phyloP scores from a whole-genome alignment of 30 jellyfish, hydroid and myxozoan species.

The Cassiopea andromeda region DNA sequence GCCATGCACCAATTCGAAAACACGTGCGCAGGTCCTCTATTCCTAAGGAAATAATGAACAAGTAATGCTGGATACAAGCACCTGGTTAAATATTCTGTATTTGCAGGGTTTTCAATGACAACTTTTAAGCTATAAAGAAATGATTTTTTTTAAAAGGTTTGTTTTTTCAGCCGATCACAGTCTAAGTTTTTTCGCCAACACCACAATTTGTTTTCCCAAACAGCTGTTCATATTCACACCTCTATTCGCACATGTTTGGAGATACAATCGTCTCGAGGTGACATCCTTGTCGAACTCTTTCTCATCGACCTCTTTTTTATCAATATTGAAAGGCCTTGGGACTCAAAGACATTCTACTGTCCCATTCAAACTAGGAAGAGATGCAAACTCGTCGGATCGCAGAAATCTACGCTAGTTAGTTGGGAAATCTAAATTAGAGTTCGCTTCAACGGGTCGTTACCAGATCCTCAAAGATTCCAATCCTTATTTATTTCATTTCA shows the following conservation, averaged over 20 bases:
- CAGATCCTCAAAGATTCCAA: too few relatives aligned
- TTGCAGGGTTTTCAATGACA: neutral
- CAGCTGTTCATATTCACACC: neutral
- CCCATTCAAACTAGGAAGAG: too few relatives aligned
- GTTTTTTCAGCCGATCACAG: neutral
- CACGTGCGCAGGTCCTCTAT: slow-evolving; percentile 61
- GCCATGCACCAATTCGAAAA: slow-evolving; percentile 4
- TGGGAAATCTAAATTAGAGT: too few relatives aligned
- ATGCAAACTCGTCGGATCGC: too few relatives aligned
- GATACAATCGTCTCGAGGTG: neutral
- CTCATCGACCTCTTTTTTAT: too few relatives aligned
- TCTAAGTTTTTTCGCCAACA: neutral
- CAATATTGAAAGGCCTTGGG: too few relatives aligned
- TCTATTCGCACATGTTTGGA: neutral
- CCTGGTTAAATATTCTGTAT: slow-evolving; percentile 47
- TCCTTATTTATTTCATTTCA: too few relatives aligned
- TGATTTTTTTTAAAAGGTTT: neutral
- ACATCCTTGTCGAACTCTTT: neutral
- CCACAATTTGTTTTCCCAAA: neutral
- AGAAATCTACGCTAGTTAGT: too few relatives aligned
- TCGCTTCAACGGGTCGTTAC: too few relatives aligned
- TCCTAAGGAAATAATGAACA: slow-evolving; percentile 4
- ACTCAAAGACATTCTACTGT: too few relatives aligned
- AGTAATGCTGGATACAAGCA: slow-evolving; percentile 3
- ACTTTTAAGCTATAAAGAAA: neutral